Evolutionary conservation across 2,888 invertebrate species (phyloP).

Genomic region (Catocala nupta): DNA sequence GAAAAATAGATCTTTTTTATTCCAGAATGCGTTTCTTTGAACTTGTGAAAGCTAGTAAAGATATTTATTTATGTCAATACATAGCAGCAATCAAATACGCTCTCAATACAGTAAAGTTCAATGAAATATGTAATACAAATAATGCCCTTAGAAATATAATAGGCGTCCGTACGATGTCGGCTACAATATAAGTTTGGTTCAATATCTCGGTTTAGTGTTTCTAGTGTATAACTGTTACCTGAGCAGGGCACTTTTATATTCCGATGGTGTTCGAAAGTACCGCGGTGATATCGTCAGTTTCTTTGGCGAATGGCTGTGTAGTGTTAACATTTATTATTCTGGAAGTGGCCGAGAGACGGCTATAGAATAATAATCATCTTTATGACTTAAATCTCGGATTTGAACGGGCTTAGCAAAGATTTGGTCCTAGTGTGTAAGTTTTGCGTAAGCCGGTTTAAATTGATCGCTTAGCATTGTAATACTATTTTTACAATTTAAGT

Average conservation of each 20-base stretch:
- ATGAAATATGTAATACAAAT: slow-evolving; percentile 8
- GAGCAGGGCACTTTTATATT: slow-evolving; percentile 66
- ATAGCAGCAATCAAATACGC: background rate
- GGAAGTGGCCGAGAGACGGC: slow-evolving; percentile 70
- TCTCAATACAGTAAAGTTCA: background rate
- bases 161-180: slow-evolving; percentile 33
- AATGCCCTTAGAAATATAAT: slow-evolving; percentile 30
- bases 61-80: too few relatives aligned
- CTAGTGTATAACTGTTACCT: slow-evolving; percentile 49
- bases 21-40: too few relatives aligned
- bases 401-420: slow-evolving; percentile 62
- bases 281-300: slow-evolving; percentile 77
- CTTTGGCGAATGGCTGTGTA: slow-evolving; percentile 75
- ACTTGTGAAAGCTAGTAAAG: too few relatives aligned
- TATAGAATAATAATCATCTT: slow-evolving; percentile 72
- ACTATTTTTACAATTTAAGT: too few relatives aligned
- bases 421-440: slow-evolving; percentile 51
- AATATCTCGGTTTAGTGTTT: slow-evolving; percentile 42
- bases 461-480: background rate
- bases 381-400: slow-evolving; percentile 68
- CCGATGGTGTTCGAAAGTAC: slow-evolving; percentile 68
- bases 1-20: too few relatives aligned
- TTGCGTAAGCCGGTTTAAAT: slow-evolving; percentile 33
- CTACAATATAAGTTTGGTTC: slow-evolving; percentile 34
- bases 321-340: slow-evolving; percentile 81